Base-by-base conservation (phyloP, 2,797 vertebrate genomes). In the Cyclura pinguis region DNA sequence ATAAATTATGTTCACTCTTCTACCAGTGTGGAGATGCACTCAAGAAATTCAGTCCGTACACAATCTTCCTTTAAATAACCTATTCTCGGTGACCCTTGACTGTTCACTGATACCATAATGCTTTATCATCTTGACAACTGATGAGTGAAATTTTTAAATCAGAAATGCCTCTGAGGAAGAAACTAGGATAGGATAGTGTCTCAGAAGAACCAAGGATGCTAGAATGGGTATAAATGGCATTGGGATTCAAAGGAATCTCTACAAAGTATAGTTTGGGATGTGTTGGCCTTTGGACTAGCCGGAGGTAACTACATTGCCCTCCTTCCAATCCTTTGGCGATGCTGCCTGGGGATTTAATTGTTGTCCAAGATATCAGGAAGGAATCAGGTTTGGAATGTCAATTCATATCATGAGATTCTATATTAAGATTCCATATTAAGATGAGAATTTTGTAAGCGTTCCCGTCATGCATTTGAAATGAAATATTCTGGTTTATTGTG, bases 1-100 rank as follows among this genome's bases (percentile, higher is more conserved):
- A 90, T 93, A 95, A 94, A 94, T 86, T 92, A 93, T 57, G 47
- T 94, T 80, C 72, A 88, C 4, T 86, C 67, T 91, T 87, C 88
- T 95, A 93, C 88, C 50, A 81, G 82, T 50, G 32, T 87, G 47
- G 47, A 47, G 74, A 89, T 47, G 24, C 59, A 80, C 80, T 94
- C 16, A 88, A 69, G 74, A 78, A 89, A 89, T 93, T 92, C 50
- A 91, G 47, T 93, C 42, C 82, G 72, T 16, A 77, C 10, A 62
- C n/a, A 50, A 6, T 78, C 27, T 89, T 87, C 67, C 62, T 91
- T 92, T 85, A n/a, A 86, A 92, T 32, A 92, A 84, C 0, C 20
- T 76, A n/a, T 80, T 77, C 4, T 93, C 52, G 87, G n/a, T 86
- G 84, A 82, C 90, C 52, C 80, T 86, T 92, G 10, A 87, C 80